A percentile compares a stretch with the other conserved stretches of the same genome.
These are phyloP conservation scores for Typhlichthys eigenmanni DNA, from an alignment of 2,797 vertebrate genomes.

Conservation along the genomic window DNA sequence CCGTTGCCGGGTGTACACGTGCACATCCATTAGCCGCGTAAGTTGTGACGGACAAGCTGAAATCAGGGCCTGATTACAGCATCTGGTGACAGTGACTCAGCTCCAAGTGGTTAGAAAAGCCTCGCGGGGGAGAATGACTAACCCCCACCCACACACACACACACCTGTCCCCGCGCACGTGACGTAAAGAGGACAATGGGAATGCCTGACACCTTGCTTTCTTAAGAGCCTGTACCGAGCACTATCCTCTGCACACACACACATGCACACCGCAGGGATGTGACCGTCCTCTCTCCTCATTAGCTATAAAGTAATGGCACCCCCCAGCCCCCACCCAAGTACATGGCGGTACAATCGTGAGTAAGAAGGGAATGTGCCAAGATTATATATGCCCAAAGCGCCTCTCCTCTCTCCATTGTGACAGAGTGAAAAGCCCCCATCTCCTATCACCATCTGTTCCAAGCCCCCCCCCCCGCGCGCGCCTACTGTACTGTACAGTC, in stretches of 20 bases:
- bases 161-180: conserved; percentile 46
- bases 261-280: conserved; percentile 44
- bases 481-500: neutral
- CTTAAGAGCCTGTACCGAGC: conserved; percentile 47
- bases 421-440: conserved; percentile 44
- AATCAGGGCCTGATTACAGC: conserved; percentile 37
- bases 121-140: neutral
- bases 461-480: too few species aligned
- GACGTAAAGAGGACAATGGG: conserved; percentile 46
- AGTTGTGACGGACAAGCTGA: conserved; percentile 24
- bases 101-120: conserved; percentile 22
- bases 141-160: conserved; percentile 24
- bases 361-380: conserved; percentile 19
- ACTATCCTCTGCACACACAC: conserved; percentile 5
- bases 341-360: conserved; percentile 22
- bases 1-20: conserved; percentile 26
- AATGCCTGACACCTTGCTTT: conserved; percentile 42
- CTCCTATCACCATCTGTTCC: conserved; percentile 55
- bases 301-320: conserved; percentile 61
- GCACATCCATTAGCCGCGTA: conserved; percentile 17
- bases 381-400: too few species aligned
- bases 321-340: conserved; percentile 17
- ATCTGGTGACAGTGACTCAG: conserved; percentile 27
- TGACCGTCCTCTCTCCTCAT: conserved; percentile 46
- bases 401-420: conserved; percentile 24